Conservation (phyloP, 2,113 vertebrate species). For the Sprattus sprattus region DNA sequence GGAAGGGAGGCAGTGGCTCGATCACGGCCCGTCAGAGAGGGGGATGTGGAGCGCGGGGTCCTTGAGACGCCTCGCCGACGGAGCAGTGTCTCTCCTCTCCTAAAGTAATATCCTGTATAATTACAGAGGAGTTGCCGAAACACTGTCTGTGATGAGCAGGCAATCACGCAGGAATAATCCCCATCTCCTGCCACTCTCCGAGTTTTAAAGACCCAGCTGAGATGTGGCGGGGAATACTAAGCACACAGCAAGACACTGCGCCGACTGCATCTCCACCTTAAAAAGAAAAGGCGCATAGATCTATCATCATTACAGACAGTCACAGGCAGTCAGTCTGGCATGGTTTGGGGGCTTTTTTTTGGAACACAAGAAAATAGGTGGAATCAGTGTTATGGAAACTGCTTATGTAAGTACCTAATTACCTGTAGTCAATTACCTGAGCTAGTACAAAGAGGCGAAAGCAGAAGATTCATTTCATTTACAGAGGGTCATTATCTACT, state of each 20-base stretch:
- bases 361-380: neutral
- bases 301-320: neutral
- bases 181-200: conserved; percentile 53
- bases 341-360: neutral
- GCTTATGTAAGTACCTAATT: neutral
- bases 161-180: conserved; percentile 75
- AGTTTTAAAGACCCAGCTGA: conserved; percentile 69
- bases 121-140: conserved; percentile 66
- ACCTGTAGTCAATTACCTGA: neutral
- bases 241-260: conserved; percentile 55
- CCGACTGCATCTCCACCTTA: conserved; percentile 27
- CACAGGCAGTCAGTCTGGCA: neutral
- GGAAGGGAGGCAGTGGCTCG: conserved; percentile 28
- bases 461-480: neutral
- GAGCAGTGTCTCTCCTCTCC: conserved; percentile 61
- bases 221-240: conserved; percentile 65
- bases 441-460: neutral
- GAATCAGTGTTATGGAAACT: neutral
- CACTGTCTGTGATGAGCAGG: conserved; percentile 70
- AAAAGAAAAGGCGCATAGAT: conserved; percentile 38
- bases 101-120: conserved; percentile 73
- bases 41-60: conserved; percentile 25
- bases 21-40: conserved; percentile 15
- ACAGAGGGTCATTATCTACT: neutral
- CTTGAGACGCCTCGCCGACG: conserved; percentile 39